phyloP scores from a whole-genome alignment of 2,113 vertebrate genomes.

The Trinectes maculatus region DNA sequence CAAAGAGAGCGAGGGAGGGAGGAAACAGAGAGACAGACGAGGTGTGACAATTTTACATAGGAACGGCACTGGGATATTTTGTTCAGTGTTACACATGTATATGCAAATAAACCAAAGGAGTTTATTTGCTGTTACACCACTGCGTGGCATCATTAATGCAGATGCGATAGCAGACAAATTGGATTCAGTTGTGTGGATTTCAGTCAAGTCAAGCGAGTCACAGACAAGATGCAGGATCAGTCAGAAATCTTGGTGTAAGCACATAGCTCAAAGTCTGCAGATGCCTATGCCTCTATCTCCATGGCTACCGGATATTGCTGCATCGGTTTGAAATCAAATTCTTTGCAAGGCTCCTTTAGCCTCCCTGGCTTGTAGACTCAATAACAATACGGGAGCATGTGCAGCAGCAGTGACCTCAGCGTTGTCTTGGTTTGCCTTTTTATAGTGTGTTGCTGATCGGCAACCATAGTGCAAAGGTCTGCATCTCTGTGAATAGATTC shows the following conservation, averaged over 20 bases:
- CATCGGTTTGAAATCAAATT: conserved; percentile 60
- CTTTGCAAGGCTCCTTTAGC: conserved; percentile 29
- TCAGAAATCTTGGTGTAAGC: conserved; percentile 30
- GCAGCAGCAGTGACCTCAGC: conserved; percentile 19
- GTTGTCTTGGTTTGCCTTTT: conserved; percentile 26
- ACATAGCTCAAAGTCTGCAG: conserved; percentile 32
- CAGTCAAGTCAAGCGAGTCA: conserved; percentile 31
- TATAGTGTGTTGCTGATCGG: conserved; percentile 28
- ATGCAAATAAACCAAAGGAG: not conserved
- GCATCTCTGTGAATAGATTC: not conserved
- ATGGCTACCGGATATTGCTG: conserved; percentile 65
- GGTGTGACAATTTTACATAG: conserved; percentile 8
- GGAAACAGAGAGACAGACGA: conserved; percentile 20
- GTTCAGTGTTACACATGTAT: not conserved
- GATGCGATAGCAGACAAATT: conserved; percentile 3
- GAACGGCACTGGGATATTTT: not conserved
- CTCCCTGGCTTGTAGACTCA: conserved; percentile 32
- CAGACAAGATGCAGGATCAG: conserved; percentile 31
- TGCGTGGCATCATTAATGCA: not conserved
- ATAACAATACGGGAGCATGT: conserved; percentile 34
- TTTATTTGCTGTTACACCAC: not conserved
- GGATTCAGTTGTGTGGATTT: conserved; percentile 8
- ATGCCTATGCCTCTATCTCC: conserved; percentile 53
- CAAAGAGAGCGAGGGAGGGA: conserved; percentile 14
- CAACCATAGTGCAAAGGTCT: conserved; percentile 17